Conservation (phyloP, 2,888 invertebrate species). For the Alviniconcha strummeri region DNA sequence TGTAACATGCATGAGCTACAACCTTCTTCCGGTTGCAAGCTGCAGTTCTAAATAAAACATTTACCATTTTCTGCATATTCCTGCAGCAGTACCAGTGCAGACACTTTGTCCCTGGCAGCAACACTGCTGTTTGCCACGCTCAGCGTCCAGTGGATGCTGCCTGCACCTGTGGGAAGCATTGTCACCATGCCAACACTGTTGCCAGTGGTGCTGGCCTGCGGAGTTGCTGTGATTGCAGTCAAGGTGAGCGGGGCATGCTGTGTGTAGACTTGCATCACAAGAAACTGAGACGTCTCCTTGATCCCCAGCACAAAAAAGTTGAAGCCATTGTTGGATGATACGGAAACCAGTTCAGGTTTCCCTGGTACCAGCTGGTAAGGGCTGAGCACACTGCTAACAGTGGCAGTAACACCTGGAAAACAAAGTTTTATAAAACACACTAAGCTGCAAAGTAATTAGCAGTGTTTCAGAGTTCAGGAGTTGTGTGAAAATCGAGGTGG, state of each 20-base stretch:
- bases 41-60: background rate
- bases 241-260: conserved; percentile 24
- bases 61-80: conserved; percentile 29
- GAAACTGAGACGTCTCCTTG: background rate
- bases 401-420: too few relatives aligned
- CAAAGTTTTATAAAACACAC: too few relatives aligned
- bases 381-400: too few relatives aligned
- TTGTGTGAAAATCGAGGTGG: too few relatives aligned
- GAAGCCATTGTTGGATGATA: background rate
- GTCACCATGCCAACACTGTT: conserved; percentile 36
- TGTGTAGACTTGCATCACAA: conserved; percentile 30
- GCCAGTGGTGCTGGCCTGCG: conserved; percentile 14
- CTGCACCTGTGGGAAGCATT: background rate
- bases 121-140: background rate
- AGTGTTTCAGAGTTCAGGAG: too few relatives aligned
- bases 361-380: conserved; percentile 2
- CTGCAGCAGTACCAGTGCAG: conserved; percentile 30
- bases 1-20: background rate
- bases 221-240: background rate
- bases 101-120: conserved; percentile 6
- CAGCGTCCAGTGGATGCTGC: conserved; percentile 2
- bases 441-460: too few relatives aligned
- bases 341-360: background rate
- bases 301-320: background rate
- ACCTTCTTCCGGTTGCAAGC: background rate